Conservation (phyloP, 2,888 invertebrate genomes). For the Pherbina coryleti region DNA sequence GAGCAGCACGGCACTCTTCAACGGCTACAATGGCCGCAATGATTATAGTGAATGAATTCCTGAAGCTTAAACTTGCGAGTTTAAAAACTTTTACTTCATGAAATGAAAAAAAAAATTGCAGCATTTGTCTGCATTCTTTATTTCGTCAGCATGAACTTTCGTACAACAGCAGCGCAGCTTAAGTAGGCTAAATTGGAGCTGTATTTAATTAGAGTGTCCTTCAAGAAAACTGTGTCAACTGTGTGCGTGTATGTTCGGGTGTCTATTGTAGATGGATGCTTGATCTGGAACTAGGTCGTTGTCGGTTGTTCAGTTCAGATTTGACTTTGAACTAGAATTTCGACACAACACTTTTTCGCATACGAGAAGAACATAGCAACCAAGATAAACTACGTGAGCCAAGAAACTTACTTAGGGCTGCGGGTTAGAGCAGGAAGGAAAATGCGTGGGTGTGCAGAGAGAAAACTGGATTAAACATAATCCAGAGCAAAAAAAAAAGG, state of each 20-base stretch:
- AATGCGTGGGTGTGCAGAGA: background rate
- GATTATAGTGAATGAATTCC: background rate
- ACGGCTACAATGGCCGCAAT: background rate
- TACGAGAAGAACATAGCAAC: background rate
- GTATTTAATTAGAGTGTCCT: conserved; percentile 57
- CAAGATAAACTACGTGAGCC: background rate
- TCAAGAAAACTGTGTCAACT: conserved; percentile 50
- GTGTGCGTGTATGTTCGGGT: conserved; percentile 6
- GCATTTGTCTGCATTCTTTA: no score
- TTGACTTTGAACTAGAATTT: conserved; percentile 16
- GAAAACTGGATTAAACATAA: conserved; percentile 13
- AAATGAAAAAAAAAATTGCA: no score
- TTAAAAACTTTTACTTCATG: no score
- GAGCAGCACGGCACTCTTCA: background rate
- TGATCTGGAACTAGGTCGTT: conserved; percentile 5
- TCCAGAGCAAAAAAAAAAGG: background rate
- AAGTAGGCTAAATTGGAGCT: background rate
- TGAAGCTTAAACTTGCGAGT: no score
- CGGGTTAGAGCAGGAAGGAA: background rate
- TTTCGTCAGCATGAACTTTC: background rate
- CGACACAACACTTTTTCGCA: background rate
- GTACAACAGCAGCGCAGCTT: background rate
- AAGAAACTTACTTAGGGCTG: no score
- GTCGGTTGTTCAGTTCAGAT: background rate
- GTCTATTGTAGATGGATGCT: background rate